Conservation (phyloP, 1,140 invertebrate species). For the Pinna nobilis region DNA sequence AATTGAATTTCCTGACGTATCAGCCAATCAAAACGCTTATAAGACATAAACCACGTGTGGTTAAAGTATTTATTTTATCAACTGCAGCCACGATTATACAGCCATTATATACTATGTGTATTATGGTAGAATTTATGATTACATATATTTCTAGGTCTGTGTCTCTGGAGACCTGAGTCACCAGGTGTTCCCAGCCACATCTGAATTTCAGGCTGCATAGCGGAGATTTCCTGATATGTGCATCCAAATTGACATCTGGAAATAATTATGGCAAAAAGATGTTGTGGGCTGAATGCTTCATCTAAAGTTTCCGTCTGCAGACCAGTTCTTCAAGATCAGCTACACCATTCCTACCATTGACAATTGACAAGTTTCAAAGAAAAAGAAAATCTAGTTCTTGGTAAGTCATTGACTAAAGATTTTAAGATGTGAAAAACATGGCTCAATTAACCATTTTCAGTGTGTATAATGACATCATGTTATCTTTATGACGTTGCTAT, state of each 20-base stretch:
- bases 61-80: neutral
- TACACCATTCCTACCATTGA: constrained; percentile 31
- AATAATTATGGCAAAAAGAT: constrained; percentile 42
- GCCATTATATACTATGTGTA: too few relatives aligned
- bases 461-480: too few relatives aligned
- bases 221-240: constrained; percentile 37
- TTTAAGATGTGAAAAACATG: too few relatives aligned
- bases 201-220: constrained; percentile 33
- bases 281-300: constrained; percentile 34
- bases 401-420: too few relatives aligned
- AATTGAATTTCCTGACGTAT: too few relatives aligned
- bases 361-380: neutral
- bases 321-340: constrained; percentile 21
- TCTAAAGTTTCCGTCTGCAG: constrained; percentile 12
- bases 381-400: constrained; percentile 4
- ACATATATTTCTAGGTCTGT: constrained; percentile 22
- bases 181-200: constrained; percentile 32
- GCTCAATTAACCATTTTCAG: too few relatives aligned
- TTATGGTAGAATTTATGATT: neutral
- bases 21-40: too few relatives aligned
- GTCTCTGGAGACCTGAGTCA: constrained; percentile 13
- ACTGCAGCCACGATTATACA: too few relatives aligned
- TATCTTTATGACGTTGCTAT: too few relatives aligned
- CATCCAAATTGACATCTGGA: constrained; percentile 27
- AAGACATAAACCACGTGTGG: too few relatives aligned